Conservation (phyloP, 2,888 invertebrate species). For the Sphaerophoria rueppellii region DNA sequence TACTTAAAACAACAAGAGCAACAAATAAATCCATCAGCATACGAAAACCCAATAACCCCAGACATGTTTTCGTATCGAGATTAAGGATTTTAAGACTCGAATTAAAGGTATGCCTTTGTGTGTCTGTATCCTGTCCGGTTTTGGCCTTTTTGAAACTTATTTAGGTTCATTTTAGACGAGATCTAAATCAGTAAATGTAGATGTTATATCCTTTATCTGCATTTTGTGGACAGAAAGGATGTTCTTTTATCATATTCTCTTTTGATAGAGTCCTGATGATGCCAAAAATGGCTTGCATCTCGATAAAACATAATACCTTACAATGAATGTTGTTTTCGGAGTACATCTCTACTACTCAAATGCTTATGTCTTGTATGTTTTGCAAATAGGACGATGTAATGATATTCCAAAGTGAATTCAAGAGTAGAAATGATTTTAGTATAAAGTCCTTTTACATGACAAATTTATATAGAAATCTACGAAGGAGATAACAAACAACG, state of each 20-base stretch:
- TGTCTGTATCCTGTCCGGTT: not conserved
- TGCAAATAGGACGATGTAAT: constrained; percentile 9
- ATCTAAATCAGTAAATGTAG: not conserved
- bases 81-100: constrained; percentile 14
- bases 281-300: constrained; percentile 29
- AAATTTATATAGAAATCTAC: constrained; percentile 9
- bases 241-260: constrained; percentile 6
- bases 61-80: constrained; percentile 27
- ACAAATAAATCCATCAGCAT: no score
- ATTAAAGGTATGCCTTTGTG: not conserved
- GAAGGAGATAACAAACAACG: no score
- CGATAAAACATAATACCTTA: constrained; percentile 26
- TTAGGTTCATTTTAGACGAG: not conserved
- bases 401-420: constrained; percentile 53
- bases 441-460: constrained; percentile 26
- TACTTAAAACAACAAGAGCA: no score
- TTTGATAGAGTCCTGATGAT: not conserved
- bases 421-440: constrained; percentile 42
- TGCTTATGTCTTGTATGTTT: not conserved
- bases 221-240: constrained; percentile 26
- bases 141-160: constrained; percentile 13
- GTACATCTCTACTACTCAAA: not conserved
- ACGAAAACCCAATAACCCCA: not conserved
- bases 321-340: not conserved
- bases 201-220: constrained; percentile 21